Conservation (phyloP, 2,113 vertebrate species). For the Bufo bufo region DNA sequence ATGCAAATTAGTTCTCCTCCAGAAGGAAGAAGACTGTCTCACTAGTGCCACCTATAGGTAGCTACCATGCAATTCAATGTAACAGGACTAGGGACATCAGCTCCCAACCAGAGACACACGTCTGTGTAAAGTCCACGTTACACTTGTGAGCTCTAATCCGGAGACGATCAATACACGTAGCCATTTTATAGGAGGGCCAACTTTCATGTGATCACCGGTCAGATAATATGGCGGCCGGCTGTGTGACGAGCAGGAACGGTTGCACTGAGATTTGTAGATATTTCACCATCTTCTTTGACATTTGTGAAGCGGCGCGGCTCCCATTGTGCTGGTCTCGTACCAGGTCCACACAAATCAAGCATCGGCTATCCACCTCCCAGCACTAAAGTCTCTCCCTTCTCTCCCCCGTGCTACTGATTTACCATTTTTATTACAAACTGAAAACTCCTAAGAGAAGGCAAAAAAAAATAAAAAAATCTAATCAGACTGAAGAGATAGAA, state of each 20-base stretch:
- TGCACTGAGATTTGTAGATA: neutral
- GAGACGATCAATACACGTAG: neutral
- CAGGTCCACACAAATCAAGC: slow-evolving; percentile 10
- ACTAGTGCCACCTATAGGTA: no score
- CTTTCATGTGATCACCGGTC: neutral
- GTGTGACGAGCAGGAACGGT: neutral
- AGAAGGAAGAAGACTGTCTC: no score
- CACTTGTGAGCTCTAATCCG: no score
- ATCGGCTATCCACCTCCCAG: neutral
- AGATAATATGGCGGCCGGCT: neutral
- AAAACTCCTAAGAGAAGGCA: slow-evolving; percentile 77
- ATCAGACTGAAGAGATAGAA: slow-evolving; percentile 84
- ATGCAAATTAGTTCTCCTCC: no score
- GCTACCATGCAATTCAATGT: no score
- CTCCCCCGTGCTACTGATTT: slow-evolving; percentile 39
- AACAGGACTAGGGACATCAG: no score
- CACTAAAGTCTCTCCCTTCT: neutral
- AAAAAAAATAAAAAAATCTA: slow-evolving; percentile 76
- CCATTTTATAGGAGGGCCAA: neutral
- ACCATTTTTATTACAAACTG: slow-evolving; percentile 82
- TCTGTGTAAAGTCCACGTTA: no score
- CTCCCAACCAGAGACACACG: no score
- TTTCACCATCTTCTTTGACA: neutral
- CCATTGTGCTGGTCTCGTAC: neutral
- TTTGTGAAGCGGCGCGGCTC: neutral